Base-by-base conservation (phyloP, 2,113 vertebrate genomes). In the Phaethornis superciliosus region DNA sequence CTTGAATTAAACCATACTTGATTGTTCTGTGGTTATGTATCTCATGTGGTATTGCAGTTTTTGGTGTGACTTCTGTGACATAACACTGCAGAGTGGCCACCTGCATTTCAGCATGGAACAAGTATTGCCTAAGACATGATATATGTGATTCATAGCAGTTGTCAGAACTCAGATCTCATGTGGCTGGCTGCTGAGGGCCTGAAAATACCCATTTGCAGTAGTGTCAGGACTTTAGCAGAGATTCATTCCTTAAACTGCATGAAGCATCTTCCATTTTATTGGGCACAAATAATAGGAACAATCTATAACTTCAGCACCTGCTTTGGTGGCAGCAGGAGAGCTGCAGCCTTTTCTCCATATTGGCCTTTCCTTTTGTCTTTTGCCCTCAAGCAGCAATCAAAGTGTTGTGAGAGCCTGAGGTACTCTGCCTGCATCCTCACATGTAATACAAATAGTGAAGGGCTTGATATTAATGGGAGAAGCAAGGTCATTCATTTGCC, bases 71-170 rank as follows among this genome's bases (percentile, higher is more conserved):
- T 88, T 58, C 77, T 70, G 51, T 88, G 70, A 24, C 10, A 2
- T 30, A 51, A 15, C 27, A 4, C 52, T 71, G 42, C 42, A 22
- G 56, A 37, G 52, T 9, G 32, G 37, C 33, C 37, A 3, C 47
- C 56, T 85, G 58, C 6, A 26, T 49, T 65, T 74, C 51, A 58
- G 40, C 30, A 17, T 18, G 18, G 49, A 14, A 59, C 14, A 7
- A 22, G 42, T 30, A 44, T 27, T 32, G 15, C 22, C 59, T 32
- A 14, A 24, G 42, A 4, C 10, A 2, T 6, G 47, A 13, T 2
- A 1, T 49, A 2, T 11, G n/a, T 62, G 83, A 19, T 30, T 56
- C 5, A 0, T 2, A 27, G 27, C 35, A 60, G 8, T 16, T 56
- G 46, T 55, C 68, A 70, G 88, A 78, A 56, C 47, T 67, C 59